phyloP scores from a whole-genome alignment of 2,888 invertebrate genomes.

The Eristalis tenax region DNA sequence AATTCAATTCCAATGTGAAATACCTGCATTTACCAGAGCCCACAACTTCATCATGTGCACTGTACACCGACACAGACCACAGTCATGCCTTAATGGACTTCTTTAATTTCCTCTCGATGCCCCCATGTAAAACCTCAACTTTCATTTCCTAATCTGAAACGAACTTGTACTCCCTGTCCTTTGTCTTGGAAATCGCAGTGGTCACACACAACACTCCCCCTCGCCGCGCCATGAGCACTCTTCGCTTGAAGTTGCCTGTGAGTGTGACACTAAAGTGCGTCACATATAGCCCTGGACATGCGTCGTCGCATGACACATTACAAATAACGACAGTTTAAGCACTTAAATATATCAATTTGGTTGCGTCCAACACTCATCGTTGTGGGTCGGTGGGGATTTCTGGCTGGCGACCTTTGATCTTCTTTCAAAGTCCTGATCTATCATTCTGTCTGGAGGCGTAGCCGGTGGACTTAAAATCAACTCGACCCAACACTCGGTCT shows the following conservation, averaged over 20 bases:
- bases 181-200: slow-evolving; percentile 12
- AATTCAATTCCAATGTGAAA: background rate
- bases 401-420: background rate
- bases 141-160: slow-evolving; percentile 54
- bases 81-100: background rate
- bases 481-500: background rate
- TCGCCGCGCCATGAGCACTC: background rate
- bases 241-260: background rate
- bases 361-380: background rate
- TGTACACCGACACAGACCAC: background rate
- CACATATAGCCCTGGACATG: background rate
- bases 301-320: background rate
- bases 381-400: background rate
- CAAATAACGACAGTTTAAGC: background rate
- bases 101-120: slow-evolving; percentile 51
- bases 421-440: background rate
- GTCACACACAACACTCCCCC: background rate
- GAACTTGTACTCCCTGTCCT: slow-evolving; percentile 44
- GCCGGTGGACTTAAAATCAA: background rate
- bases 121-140: slow-evolving; percentile 35
- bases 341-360: background rate
- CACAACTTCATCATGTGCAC: background rate
- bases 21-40: background rate
- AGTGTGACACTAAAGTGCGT: background rate
- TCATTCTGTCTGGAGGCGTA: background rate